Percentiles rank a stretch among this genome's conserved stretches.
phyloP scores from a whole-genome alignment of 2,797 vertebrate genomes.

The Leptatherina wallacei region DNA sequence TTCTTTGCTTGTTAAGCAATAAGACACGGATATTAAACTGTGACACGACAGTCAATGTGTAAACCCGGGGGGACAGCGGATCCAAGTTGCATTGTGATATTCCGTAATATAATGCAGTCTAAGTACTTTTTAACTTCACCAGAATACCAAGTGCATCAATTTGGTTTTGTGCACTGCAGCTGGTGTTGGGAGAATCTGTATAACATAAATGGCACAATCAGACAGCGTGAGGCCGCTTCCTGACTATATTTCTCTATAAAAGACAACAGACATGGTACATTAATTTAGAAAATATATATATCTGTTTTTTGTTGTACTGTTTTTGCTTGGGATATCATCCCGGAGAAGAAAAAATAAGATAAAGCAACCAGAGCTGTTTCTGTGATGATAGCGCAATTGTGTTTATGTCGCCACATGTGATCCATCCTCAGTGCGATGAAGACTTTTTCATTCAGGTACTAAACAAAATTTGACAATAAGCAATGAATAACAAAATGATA shows the following conservation, averaged over 20 bases:
- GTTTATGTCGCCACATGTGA: slow-evolving; percentile 4
- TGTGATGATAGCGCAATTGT: not conserved
- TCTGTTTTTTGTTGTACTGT: not conserved
- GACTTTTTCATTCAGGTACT: slow-evolving; percentile 11
- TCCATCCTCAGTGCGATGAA: slow-evolving; percentile 11
- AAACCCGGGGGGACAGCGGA: not conserved
- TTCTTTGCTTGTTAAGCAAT: not conserved
- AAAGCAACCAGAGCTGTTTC: not conserved
- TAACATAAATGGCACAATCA: not conserved
- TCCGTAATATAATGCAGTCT: not conserved
- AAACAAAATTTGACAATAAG: slow-evolving; percentile 15
- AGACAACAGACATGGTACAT: not conserved
- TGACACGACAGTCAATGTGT: not conserved
- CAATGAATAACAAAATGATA: not conserved
- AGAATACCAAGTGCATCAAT: not conserved
- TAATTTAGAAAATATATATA: not conserved
- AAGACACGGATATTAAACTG: slow-evolving; percentile 1
- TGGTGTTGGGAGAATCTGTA: not conserved
- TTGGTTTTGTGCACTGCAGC: not conserved
- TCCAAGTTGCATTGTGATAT: not conserved
- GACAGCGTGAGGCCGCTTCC: not conserved
- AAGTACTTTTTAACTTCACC: not conserved
- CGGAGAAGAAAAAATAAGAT: not conserved
- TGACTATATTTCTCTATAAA: not conserved
- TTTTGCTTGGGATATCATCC: slow-evolving; percentile 5